Base-by-base conservation (phyloP, 2,888 invertebrate species). In the Ormyrus rosae region DNA sequence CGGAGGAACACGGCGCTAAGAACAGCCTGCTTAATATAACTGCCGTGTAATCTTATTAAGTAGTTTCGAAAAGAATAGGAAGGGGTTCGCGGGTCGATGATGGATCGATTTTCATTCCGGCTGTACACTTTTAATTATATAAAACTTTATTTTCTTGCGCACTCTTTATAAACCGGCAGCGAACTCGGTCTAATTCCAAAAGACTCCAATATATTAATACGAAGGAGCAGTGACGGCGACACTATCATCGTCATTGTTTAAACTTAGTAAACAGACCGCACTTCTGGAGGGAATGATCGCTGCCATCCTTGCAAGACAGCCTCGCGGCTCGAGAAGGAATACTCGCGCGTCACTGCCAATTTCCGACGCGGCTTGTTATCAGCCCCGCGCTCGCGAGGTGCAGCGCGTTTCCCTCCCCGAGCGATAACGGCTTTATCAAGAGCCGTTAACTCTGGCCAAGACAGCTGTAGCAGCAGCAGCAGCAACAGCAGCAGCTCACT, bases 351-450 rank as follows among this genome's bases (percentile, higher is more conserved):
- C 77, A 77, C 58, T 56, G 72, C 46, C 78, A 78, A 78, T 72
- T 78, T 72, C 53, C 45, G 10, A 19, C 56, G 56, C 50, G 79
- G 70, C 80, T 75, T 75, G 64, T 80, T 80, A 80, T 80, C 74
- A 70, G 64, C 13, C 6, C 56, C 19, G 60, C 19, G 46, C 58
- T 10, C 19, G 19, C 19, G 19, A 19, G 19, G 19, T 19, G 19
- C 19, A 55, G 19, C 11, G 45, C 63, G 5, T 53, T 6, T 61
- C 51, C 50, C 51, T 2, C 2, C 19, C 19, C 4, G 19, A 64
- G 69, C 80, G 63, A 74, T 67, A 74, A 60, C 69, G 80, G 67
- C 46, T 80, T 72, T 72, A 77, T 80, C 76, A 76, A 76, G 68
- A 19, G n/a, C 68, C 61, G 58, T 67, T 67, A 76, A 75, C 71